Evolutionary conservation across 1,140 invertebrate species (phyloP).

Genomic region (Philaenus spumarius): DNA sequence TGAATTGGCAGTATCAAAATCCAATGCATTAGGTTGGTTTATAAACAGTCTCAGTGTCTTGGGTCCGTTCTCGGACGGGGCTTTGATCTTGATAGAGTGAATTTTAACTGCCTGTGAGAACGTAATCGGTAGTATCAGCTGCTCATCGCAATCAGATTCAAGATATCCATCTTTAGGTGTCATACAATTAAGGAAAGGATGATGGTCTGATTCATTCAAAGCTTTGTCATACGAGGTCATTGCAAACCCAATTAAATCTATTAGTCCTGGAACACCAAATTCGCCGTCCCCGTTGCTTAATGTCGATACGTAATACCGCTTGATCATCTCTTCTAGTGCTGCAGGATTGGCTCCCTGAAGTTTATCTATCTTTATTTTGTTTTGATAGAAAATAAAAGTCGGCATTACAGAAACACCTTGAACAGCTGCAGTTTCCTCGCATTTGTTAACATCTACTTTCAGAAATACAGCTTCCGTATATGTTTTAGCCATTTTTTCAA

Average conservation of each 20-base stretch:
- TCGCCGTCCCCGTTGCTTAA: constrained; percentile 36
- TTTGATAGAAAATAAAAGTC: constrained; percentile 94
- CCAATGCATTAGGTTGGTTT: constrained; percentile 92
- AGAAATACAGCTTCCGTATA: constrained; percentile 88
- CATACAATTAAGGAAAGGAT: constrained; percentile 70
- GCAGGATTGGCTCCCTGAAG: constrained; percentile 78
- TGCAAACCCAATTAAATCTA: constrained; percentile 84
- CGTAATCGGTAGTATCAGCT: constrained; percentile 73
- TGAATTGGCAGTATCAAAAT: constrained; percentile 89
- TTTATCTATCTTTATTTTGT: constrained; percentile 71
- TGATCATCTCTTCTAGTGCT: constrained; percentile 80
- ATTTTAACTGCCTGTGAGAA: constrained; percentile 94
- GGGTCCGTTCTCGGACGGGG: constrained; percentile 80
- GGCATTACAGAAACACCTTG: constrained; percentile 94
- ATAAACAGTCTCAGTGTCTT: constrained; percentile 94
- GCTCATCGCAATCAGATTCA: constrained; percentile 92
- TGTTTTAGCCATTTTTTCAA: constrained; percentile 75
- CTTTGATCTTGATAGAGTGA: constrained; percentile 95
- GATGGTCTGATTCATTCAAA: constrained; percentile 93
- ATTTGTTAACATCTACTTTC: constrained; percentile 91
- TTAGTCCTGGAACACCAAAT: constrained; percentile 50
- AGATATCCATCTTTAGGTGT: constrained; percentile 67
- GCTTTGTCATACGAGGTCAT: constrained; percentile 88
- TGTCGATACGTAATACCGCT: constrained; percentile 74
- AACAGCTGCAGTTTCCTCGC: constrained; percentile 71